A percentile compares a stretch with the other conserved stretches of the same genome.
These are phyloP conservation scores for Sebastes minor DNA, from an alignment of 2,797 vertebrate genomes.

Conservation along the genomic window DNA sequence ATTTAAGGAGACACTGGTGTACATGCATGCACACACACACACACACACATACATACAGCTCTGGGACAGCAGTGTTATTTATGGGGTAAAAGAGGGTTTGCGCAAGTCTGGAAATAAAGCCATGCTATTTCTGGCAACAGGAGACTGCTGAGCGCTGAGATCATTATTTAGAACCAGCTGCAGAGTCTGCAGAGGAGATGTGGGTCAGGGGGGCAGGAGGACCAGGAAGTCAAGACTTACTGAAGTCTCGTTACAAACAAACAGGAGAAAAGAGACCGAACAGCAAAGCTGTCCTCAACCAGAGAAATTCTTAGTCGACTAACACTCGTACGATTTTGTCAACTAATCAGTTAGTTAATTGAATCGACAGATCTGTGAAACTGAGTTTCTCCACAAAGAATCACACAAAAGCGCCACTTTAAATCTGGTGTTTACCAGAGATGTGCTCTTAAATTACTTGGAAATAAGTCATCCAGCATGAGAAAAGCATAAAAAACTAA, in stretches of 20 bases:
- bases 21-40: not conserved
- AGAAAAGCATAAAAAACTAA: no score
- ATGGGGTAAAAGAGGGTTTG: constrained; percentile 45
- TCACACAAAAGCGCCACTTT: no score
- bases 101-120: constrained; percentile 50
- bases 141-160: constrained; percentile 38
- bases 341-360: no score
- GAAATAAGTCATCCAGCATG: no score
- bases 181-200: constrained; percentile 51
- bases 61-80: constrained; percentile 43
- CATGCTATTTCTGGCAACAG: constrained; percentile 61
- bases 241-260: constrained; percentile 13
- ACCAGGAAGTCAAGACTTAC: constrained; percentile 22
- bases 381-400: no score
- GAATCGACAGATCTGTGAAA: no score
- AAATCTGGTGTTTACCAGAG: no score
- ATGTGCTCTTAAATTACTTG: no score
- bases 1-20: constrained; percentile 13
- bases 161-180: constrained; percentile 64
- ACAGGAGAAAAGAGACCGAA: not conserved
- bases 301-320: no score
- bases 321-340: accelerated
- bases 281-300: not conserved
- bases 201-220: constrained; percentile 54
- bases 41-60: not conserved